Evolutionary conservation across 1,140 invertebrate species (phyloP).

Genomic region (Platorchestia sp.): DNA sequence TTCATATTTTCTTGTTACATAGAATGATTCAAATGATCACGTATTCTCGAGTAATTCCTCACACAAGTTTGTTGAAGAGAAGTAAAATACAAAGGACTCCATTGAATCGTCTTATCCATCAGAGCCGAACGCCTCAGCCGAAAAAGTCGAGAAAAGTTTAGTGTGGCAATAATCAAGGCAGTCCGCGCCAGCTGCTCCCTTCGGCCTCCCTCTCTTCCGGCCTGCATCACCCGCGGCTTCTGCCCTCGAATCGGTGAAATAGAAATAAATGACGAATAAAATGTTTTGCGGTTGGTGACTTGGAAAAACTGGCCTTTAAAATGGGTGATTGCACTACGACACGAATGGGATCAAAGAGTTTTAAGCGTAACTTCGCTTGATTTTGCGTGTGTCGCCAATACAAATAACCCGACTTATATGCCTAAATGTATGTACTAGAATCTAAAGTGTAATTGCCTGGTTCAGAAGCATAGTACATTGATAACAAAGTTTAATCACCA

Average conservation of each 20-base stretch:
- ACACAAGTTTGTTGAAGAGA: background rate
- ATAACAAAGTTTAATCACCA: too few relatives aligned
- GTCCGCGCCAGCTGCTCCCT: background rate
- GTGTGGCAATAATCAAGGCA: conserved; percentile 27
- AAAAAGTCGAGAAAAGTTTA: conserved; percentile 40
- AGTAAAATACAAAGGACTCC: background rate
- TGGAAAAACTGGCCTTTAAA: too few relatives aligned
- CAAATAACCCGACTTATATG: too few relatives aligned
- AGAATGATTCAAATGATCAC: background rate
- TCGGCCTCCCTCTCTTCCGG: background rate
- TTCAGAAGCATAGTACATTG: too few relatives aligned
- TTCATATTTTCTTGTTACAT: background rate
- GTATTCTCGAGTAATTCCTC: background rate
- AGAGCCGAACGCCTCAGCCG: background rate
- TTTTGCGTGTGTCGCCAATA: too few relatives aligned
- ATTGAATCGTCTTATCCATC: conserved; percentile 33
- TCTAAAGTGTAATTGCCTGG: too few relatives aligned
- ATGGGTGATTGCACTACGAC: too few relatives aligned
- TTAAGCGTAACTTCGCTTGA: too few relatives aligned
- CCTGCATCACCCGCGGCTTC: background rate
- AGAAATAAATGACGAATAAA: background rate
- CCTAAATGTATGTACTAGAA: too few relatives aligned
- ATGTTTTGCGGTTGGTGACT: background rate
- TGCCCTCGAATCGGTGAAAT: background rate
- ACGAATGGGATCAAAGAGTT: too few relatives aligned